Evolutionary conservation across 2,113 vertebrate species (phyloP).

Genomic region (Myocastor coypus): DNA sequence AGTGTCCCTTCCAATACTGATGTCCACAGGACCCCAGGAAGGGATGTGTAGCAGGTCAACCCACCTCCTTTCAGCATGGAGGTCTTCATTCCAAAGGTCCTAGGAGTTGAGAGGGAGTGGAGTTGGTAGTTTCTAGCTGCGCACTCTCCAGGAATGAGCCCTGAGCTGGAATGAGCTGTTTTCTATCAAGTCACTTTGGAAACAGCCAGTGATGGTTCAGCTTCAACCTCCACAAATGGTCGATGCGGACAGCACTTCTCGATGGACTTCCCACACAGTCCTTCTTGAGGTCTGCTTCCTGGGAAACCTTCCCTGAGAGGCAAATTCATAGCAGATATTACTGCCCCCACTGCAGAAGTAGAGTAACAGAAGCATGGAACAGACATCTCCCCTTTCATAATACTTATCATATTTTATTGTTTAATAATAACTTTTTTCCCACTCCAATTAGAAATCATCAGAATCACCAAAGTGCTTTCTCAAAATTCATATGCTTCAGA

Average conservation of each 20-base stretch:
- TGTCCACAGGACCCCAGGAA: not conserved
- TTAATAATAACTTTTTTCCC: not conserved
- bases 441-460: not conserved
- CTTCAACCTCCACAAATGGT: not conserved
- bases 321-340: not conserved
- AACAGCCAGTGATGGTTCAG: not conserved
- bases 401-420: not conserved
- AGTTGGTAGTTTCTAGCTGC: not conserved
- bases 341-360: not conserved
- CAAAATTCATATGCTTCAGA: not conserved
- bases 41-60: accelerated
- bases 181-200: not conserved
- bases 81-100: not conserved
- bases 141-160: not conserved
- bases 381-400: not conserved
- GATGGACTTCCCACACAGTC: not conserved
- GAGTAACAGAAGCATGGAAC: not conserved
- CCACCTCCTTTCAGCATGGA: not conserved
- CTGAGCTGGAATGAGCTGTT: not conserved
- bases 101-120: accelerated
- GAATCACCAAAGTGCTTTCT: not conserved
- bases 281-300: not conserved
- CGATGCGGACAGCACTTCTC: not conserved
- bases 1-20: not conserved
- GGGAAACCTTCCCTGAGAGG: not conserved